phyloP scores from a whole-genome alignment of 2,113 vertebrate species.

The Chionodraco myersi region DNA sequence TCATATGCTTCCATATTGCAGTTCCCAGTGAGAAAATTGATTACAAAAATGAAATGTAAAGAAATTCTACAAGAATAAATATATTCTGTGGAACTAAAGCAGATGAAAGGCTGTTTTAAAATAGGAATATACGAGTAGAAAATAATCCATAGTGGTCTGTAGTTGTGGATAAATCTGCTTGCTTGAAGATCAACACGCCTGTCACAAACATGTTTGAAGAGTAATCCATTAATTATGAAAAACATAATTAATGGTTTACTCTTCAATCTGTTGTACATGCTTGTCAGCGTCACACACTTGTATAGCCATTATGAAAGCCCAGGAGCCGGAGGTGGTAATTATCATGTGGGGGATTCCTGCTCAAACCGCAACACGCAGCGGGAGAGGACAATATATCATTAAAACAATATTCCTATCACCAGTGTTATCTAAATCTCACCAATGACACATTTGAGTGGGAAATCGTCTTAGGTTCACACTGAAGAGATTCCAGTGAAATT shows the following conservation, averaged over 20 bases:
- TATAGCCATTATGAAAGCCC: conserved; percentile 34
- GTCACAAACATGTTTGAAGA: conserved; percentile 17
- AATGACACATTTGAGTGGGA: conserved; percentile 47
- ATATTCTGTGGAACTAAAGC: not conserved
- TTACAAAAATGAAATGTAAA: not conserved
- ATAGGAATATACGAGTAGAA: not conserved
- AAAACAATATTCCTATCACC: conserved; percentile 35
- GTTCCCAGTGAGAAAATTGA: not conserved
- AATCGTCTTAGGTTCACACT: conserved; percentile 30
- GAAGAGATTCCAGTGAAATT: conserved; percentile 40
- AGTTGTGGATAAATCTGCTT: conserved; percentile 27
- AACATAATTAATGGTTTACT: conserved; percentile 55
- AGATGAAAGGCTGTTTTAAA: conserved; percentile 1
- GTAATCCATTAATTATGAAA: too few species aligned
- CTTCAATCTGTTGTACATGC: conserved; percentile 40
- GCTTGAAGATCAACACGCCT: conserved; percentile 32
- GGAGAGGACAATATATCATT: conserved; percentile 30
- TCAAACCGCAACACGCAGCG: conserved; percentile 8
- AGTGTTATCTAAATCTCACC: conserved; percentile 28
- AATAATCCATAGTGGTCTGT: conserved; percentile 15
- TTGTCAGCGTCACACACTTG: conserved; percentile 47
- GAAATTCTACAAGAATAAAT: not conserved
- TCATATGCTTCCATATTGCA: not conserved
- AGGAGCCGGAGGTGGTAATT: conserved; percentile 44
- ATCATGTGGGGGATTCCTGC: conserved; percentile 17